These are phyloP conservation scores for Paratilapia polleni DNA, from an alignment of 2,113 vertebrate genomes.

Conservation along the genomic window DNA sequence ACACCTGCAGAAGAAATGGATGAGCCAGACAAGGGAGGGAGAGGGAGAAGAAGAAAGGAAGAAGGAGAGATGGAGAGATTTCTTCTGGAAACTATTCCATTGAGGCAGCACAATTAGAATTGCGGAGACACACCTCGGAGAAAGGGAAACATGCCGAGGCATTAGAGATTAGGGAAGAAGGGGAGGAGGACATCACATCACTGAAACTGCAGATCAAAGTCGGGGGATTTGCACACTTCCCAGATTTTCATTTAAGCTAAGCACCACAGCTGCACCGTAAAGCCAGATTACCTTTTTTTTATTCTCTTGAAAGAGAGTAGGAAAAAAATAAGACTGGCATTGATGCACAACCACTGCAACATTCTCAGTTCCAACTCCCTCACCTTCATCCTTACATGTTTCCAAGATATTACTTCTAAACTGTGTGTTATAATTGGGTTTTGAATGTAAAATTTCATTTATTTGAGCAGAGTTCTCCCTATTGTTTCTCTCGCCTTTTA, in stretches of 20 bases:
- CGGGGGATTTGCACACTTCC: conserved; percentile 66
- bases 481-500: background rate
- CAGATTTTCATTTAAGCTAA: conserved; percentile 68
- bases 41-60: background rate
- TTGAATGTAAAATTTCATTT: conserved; percentile 54
- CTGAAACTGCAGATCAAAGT: conserved; percentile 72
- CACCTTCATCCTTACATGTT: conserved; percentile 33
- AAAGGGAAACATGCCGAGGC: conserved; percentile 57
- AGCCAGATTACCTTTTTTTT: conserved; percentile 71
- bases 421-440: conserved; percentile 53
- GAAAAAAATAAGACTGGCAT: conserved; percentile 44
- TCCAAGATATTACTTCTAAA: conserved; percentile 44
- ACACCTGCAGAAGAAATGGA: conserved; percentile 50
- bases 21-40: conserved; percentile 12
- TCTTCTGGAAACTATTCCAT: conserved; percentile 40
- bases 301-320: conserved; percentile 62
- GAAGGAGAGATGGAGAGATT: conserved; percentile 28
- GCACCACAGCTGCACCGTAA: conserved; percentile 46
- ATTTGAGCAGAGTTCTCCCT: conserved; percentile 15
- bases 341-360: conserved; percentile 36
- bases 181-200: conserved; percentile 56
- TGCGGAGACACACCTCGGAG: conserved; percentile 62
- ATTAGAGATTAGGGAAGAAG: conserved; percentile 58
- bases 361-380: conserved; percentile 47
- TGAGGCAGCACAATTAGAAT: conserved; percentile 63